These are phyloP conservation scores for Clarias macrocephalus DNA, from an alignment of 2,113 vertebrate genomes.

Conservation along the genomic window DNA sequence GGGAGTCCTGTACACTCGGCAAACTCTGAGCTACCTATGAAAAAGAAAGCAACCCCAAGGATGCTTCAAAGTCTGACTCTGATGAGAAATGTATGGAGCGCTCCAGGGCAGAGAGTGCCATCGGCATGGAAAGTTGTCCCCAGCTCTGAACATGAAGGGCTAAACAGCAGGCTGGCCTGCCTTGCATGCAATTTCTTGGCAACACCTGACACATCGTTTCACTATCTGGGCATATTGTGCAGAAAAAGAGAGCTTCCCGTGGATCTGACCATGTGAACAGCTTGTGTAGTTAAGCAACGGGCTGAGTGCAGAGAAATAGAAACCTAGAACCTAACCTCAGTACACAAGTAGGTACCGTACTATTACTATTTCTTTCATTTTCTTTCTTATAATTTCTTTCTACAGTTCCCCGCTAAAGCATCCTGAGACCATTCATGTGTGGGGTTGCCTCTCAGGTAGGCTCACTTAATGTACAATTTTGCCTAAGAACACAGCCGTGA, in stretches of 20 bases:
- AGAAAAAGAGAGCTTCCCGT: neutral
- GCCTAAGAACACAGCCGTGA: too few species aligned
- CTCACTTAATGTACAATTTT: too few species aligned
- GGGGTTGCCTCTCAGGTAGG: too few species aligned
- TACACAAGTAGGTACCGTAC: too few species aligned
- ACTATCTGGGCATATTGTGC: neutral
- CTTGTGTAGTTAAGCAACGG: neutral
- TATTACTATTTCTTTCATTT: too few species aligned
- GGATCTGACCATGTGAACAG: neutral
- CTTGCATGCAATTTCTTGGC: neutral
- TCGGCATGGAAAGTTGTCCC: neutral
- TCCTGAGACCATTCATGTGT: too few species aligned
- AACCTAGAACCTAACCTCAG: neutral
- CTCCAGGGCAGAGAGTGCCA: neutral
- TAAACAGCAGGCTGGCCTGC: neutral
- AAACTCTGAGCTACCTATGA: neutral
- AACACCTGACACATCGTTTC: neutral
- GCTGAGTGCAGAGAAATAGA: neutral
- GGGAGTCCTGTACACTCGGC: neutral
- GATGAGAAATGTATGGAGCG: neutral
- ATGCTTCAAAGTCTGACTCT: neutral
- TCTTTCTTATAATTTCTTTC: too few species aligned
- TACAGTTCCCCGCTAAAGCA: too few species aligned
- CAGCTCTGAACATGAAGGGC: neutral
- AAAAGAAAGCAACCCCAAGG: neutral